These are phyloP conservation scores for Apamea monoglypha DNA, from an alignment of 2,888 invertebrate species.

Conservation along the genomic window DNA sequence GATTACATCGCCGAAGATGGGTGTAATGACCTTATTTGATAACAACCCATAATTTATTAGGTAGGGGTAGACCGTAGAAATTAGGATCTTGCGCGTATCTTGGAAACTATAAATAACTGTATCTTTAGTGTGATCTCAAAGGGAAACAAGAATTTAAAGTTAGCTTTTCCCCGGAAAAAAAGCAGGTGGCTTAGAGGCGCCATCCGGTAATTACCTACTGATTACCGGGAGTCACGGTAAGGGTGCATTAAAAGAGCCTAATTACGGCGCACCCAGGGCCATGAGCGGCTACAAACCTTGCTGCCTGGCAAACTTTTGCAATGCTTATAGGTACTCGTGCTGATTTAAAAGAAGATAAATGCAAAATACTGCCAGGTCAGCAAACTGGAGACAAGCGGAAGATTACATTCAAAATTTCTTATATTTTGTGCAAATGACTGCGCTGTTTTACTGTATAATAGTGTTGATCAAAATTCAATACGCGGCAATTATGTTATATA, in stretches of 20 bases:
- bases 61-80: background rate
- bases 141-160: conserved; percentile 6
- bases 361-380: background rate
- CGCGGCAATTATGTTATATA: background rate
- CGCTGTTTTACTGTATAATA: background rate
- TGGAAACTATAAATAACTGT: conserved; percentile 14
- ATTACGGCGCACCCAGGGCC: background rate
- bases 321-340: background rate
- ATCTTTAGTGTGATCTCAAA: conserved; percentile 24
- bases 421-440: background rate
- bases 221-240: conserved; percentile 43
- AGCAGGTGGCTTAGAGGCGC: background rate
- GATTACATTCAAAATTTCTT: background rate
- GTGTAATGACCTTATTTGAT: conserved; percentile 22
- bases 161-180: background rate
- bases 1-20: conserved; percentile 37
- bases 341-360: background rate
- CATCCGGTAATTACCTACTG: conserved; percentile 10
- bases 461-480: background rate
- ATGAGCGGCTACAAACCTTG: background rate
- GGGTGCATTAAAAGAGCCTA: conserved; percentile 15
- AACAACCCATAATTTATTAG: conserved; percentile 32
- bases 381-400: background rate
- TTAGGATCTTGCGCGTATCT: background rate
- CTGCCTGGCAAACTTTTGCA: background rate